phyloP scores from a whole-genome alignment of 2,797 vertebrate species.

The Lates japonicus region DNA sequence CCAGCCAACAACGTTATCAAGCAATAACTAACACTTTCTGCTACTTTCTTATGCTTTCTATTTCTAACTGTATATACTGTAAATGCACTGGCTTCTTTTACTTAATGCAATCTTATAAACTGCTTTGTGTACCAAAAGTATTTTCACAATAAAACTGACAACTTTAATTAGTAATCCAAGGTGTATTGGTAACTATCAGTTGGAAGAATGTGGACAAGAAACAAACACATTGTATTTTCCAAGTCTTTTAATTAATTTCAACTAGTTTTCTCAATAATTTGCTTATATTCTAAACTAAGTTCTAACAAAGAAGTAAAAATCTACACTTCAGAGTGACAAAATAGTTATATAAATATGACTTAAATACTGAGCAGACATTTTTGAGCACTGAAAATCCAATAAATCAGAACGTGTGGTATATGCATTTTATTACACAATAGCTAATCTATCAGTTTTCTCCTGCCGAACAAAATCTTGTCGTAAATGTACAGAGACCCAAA shows the following conservation, averaged over 20 bases:
- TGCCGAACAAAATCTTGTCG: slow-evolving; percentile 45
- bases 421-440: slow-evolving; percentile 72
- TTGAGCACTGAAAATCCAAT: slow-evolving; percentile 66
- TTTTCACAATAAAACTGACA: slow-evolving; percentile 85
- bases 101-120: slow-evolving; percentile 70
- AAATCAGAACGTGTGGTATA: slow-evolving; percentile 70
- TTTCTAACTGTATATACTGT: slow-evolving; percentile 74
- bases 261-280: slow-evolving; percentile 67
- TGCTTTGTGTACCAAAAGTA: slow-evolving; percentile 83
- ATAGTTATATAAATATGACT: slow-evolving; percentile 82
- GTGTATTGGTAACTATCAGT: background rate
- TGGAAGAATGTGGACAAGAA: slow-evolving; percentile 37
- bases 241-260: slow-evolving; percentile 71
- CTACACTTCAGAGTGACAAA: slow-evolving; percentile 78
- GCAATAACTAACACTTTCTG: slow-evolving; percentile 76
- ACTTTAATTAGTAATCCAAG: slow-evolving; percentile 32
- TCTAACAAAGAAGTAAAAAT: slow-evolving; percentile 81
- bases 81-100: slow-evolving; percentile 82
- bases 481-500: slow-evolving; percentile 58
- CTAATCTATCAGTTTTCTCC: slow-evolving; percentile 66
- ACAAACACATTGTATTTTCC: slow-evolving; percentile 43
- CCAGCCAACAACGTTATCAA: slow-evolving; percentile 69
- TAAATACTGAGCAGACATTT: slow-evolving; percentile 75
- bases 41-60: slow-evolving; percentile 50
- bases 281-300: slow-evolving; percentile 68